Conservation (phyloP, 2,888 invertebrate species). For the Aporophyla lueneburgensis region DNA sequence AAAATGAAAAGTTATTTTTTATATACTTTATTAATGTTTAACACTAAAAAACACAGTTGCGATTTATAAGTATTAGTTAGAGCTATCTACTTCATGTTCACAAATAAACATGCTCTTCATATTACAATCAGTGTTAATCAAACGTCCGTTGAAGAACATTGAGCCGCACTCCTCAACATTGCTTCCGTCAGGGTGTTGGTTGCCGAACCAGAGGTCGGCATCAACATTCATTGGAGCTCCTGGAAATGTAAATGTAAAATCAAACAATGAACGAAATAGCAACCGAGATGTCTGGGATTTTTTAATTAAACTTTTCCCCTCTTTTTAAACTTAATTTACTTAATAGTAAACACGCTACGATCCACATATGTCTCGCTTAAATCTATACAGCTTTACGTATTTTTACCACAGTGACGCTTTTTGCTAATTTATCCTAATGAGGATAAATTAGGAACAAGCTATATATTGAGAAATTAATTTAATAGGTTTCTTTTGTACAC, state of each 20-base stretch:
- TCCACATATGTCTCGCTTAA: too few relatives aligned
- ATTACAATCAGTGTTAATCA: conserved; percentile 72
- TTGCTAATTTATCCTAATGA: background rate
- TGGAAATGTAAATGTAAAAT: background rate
- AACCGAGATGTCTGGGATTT: background rate
- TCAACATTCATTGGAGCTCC: conserved; percentile 68
- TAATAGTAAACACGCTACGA: too few relatives aligned
- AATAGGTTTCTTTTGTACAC: background rate
- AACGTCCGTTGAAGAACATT: conserved; percentile 79
- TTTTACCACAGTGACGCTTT: too few relatives aligned
- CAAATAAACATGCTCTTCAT: background rate
- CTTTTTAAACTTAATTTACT: too few relatives aligned
- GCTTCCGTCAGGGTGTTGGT: conserved; percentile 74
- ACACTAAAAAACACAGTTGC: background rate
- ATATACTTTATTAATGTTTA: background rate
- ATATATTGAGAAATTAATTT: background rate
- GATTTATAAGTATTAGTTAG: background rate
- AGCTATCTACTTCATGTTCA: background rate
- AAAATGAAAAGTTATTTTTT: background rate
- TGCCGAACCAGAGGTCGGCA: conserved; percentile 77
- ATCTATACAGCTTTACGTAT: too few relatives aligned
- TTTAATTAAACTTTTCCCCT: too few relatives aligned
- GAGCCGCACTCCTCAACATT: conserved; percentile 77
- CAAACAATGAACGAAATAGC: background rate
- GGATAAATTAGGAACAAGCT: too few relatives aligned